Evolutionary conservation across 2,113 vertebrate species (phyloP), one percentile per base, ranked within the genome.

Genomic region (Campylomormyrus numenius): DNA sequence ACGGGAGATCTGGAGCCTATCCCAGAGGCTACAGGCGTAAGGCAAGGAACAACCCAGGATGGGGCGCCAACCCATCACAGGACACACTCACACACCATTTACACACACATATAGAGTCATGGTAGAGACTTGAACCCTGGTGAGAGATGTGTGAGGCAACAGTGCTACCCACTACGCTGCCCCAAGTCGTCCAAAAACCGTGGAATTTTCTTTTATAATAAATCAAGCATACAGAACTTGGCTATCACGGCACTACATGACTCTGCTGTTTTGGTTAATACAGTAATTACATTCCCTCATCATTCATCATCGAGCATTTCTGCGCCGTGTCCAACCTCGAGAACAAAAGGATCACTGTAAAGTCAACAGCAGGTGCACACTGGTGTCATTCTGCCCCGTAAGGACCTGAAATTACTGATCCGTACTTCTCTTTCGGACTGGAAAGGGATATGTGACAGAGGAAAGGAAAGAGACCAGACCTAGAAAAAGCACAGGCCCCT

Each of bases 261-360:
- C 17, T n/a, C 27, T 3, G 15, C 89, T 21, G 42, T 52, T 19
- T n/a, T 42, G 53, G 80, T 56, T 89, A 48, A 85, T 56, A 46
- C 46, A 21, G 5, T 89, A 89, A 89, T 89, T 85, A 85, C 89
- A 85, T 46, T 46, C 89, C 39, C 52, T 4, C 5, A 1, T 53
- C 50, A 83, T 48, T 89, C 88, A 89, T 50, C 48, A 39, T 19
- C 10, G 3, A n/a, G 35, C 74, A 46, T 46, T 46, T 85, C 21
- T 80, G 66, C 74, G n/a, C 46, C 52, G 27, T 46, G n/a, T 46
- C 74, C 27, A 80, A 89, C 50, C 52, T 58, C 5, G 8, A 42
- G 35, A 53, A 88, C 83, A 86, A 52, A 83, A 84, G 50, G 24
- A 15, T 24, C 62, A 83, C 87, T 89, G 89, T 89, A 50, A 24